A percentile compares a stretch with the other conserved stretches of the same genome.
These are phyloP conservation scores for Myotis planiceps DNA, from an alignment of 2,797 vertebrate genomes.

Conservation along the genomic window DNA sequence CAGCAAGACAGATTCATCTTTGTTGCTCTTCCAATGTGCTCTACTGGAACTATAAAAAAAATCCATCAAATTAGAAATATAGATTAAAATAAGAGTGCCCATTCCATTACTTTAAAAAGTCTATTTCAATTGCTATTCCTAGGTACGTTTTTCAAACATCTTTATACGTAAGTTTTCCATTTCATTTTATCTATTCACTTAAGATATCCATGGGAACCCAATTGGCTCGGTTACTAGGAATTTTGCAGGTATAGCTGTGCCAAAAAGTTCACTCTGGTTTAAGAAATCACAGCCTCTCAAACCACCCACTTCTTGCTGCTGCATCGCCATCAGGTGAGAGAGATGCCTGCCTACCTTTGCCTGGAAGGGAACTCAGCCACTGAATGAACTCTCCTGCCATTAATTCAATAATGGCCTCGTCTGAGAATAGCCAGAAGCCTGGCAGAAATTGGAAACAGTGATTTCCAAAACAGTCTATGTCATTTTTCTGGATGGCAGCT, in stretches of 20 bases:
- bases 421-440: background rate
- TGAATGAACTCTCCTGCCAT: background rate
- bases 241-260: background rate
- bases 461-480: slow-evolving; percentile 20
- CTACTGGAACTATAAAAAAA: background rate
- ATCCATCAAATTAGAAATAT: slow-evolving; percentile 52
- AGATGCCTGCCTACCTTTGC: background rate
- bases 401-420: background rate
- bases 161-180: slow-evolving; percentile 39
- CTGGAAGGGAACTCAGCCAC: background rate
- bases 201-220: slow-evolving; percentile 21
- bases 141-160: slow-evolving; percentile 18
- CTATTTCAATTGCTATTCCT: slow-evolving; percentile 40
- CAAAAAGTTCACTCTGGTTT: background rate
- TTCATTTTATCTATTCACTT: slow-evolving; percentile 50
- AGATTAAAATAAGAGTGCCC: slow-evolving; percentile 57
- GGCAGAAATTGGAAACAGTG: background rate
- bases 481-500: background rate
- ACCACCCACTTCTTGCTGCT: background rate
- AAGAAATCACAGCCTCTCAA: background rate
- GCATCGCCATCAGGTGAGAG: background rate
- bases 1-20: slow-evolving; percentile 69
- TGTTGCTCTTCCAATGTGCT: slow-evolving; percentile 32
- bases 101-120: background rate
- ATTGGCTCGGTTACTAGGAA: background rate